A percentile compares a stretch with the other conserved stretches of the same genome.
These are phyloP conservation scores for Lithophane socia DNA, from an alignment of 2,888 invertebrate genomes.

Conservation along the genomic window DNA sequence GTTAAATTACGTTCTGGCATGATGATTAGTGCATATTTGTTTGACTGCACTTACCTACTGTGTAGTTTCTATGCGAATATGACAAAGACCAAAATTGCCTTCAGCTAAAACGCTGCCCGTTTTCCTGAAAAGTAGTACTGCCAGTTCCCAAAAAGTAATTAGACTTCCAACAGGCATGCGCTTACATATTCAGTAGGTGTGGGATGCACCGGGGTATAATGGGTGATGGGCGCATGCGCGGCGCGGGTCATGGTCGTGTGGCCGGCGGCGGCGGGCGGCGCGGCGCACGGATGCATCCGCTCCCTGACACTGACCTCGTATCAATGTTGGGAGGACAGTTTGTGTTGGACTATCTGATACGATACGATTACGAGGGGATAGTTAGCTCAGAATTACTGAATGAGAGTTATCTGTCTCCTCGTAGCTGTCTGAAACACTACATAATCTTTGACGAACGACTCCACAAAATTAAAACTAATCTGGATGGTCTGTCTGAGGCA, in stretches of 20 bases:
- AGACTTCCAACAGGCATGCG: conserved; percentile 45
- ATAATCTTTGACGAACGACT: background rate
- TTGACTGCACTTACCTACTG: conserved; percentile 2
- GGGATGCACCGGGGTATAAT: conserved; percentile 43
- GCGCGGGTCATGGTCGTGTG: conserved; percentile 48
- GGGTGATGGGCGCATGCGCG: conserved; percentile 49
- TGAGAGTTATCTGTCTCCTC: background rate
- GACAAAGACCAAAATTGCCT: background rate
- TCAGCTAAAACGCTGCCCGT: background rate
- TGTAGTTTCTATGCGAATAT: background rate
- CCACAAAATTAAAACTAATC: background rate
- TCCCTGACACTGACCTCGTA: conserved; percentile 66
- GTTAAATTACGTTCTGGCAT: conserved; percentile 19
- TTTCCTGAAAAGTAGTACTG: conserved; percentile 22
- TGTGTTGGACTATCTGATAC: conserved; percentile 16
- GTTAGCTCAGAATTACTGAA: conserved; percentile 1
- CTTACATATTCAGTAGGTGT: conserved; percentile 33
- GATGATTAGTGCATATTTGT: conserved; percentile 6
- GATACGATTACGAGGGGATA: no score
- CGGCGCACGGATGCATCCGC: conserved; percentile 54
- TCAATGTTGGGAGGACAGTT: conserved; percentile 25
- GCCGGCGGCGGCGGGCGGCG: conserved; percentile 12
- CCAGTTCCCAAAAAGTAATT: conserved; percentile 24
- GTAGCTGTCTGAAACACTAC: background rate
- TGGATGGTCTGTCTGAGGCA: background rate